A percentile compares a stretch with the other conserved stretches of the same genome.
Evolutionary conservation across 2,113 vertebrate genomes (phyloP).

Genomic region (Raja brachyura): DNA sequence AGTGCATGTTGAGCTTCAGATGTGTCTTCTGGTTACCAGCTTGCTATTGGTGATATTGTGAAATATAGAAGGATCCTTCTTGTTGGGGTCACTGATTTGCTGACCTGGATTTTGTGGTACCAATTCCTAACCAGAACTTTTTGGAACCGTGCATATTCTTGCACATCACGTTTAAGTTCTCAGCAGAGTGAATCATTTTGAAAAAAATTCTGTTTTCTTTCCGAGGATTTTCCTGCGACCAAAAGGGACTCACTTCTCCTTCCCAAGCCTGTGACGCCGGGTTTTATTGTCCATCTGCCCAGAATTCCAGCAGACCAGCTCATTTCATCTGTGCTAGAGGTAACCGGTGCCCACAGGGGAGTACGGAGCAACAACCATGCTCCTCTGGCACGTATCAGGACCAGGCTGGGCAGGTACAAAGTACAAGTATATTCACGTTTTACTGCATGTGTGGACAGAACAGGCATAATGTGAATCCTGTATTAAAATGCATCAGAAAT

Average conservation of each 20-base stretch:
- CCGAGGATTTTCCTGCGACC: slow-evolving; percentile 60
- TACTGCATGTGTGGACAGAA: background rate
- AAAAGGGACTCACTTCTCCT: slow-evolving; percentile 61
- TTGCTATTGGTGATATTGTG: too few relatives aligned
- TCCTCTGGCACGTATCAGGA: slow-evolving; percentile 70
- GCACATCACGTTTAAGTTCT: background rate
- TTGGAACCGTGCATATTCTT: background rate
- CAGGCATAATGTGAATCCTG: background rate
- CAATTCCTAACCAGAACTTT: background rate
- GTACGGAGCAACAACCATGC: slow-evolving; percentile 59
- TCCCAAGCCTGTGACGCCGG: slow-evolving; percentile 58
- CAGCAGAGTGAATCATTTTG: fast-evolving
- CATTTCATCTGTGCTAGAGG: fast-evolving
- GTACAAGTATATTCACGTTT: background rate
- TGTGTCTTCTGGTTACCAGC: background rate
- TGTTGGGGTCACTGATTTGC: background rate
- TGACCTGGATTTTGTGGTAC: background rate
- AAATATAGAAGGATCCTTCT: background rate
- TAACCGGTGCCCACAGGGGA: slow-evolving; percentile 69
- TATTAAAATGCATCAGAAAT: background rate
- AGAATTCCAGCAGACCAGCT: slow-evolving; percentile 45
- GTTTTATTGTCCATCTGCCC: slow-evolving; percentile 54
- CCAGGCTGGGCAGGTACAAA: slow-evolving; percentile 56
- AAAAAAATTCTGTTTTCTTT: background rate
- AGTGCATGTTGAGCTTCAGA: too few relatives aligned